These are phyloP conservation scores for Liposcelis brunnea DNA, from an alignment of 2,888 invertebrate genomes.

Conservation along the genomic window DNA sequence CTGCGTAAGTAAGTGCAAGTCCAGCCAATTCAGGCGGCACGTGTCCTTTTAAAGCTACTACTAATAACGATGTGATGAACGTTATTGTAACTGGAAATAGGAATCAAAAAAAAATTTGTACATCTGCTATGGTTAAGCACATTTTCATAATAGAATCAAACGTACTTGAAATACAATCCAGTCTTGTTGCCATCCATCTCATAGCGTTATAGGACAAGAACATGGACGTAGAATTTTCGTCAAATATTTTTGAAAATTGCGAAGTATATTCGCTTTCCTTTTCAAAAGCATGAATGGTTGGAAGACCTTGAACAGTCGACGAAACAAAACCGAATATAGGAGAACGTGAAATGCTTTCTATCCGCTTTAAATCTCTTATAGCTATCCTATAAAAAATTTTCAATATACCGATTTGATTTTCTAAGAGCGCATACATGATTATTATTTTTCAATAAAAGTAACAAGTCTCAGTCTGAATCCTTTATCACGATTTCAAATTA, in stretches of 20 bases:
- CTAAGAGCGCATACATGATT: no score
- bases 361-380: conserved; percentile 32
- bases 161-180: conserved; percentile 27
- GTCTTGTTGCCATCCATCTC: conserved; percentile 31
- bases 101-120: conserved; percentile 4
- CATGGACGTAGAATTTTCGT: conserved; percentile 30
- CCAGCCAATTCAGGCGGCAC: conserved; percentile 38
- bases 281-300: conserved; percentile 40
- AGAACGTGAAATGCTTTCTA: conserved; percentile 37
- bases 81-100: conserved; percentile 25
- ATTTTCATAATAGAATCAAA: no score
- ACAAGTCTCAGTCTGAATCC: no score
- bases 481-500: no score
- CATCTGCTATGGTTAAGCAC: background rate
- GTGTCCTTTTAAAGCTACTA: conserved; percentile 28
- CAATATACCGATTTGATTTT: background rate
- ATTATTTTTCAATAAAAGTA: no score
- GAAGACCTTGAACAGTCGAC: conserved; percentile 38
- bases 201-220: conserved; percentile 32
- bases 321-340: conserved; percentile 39
- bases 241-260: conserved; percentile 28
- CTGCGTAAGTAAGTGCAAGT: conserved; percentile 39
- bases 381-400: conserved; percentile 23
- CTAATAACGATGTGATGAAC: conserved; percentile 30
- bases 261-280: conserved; percentile 31